Evolutionary conservation across 2,888 invertebrate species (phyloP), one percentile per base, ranked within the genome.

Genomic region (Willowsia nigromaculata): DNA sequence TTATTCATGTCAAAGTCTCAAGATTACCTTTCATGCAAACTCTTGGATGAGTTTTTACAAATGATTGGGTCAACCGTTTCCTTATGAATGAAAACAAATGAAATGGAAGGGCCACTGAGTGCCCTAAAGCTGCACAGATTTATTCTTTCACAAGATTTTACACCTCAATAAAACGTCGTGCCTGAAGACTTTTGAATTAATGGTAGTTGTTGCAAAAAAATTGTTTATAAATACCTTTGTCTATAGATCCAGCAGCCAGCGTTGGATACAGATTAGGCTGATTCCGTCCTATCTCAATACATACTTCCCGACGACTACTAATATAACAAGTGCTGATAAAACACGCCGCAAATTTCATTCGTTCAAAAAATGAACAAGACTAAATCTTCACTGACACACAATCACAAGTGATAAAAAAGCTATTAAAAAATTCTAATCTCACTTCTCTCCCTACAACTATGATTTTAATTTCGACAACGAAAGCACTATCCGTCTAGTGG

Each of bases 241-340:
- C 5, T 27, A 27, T 11, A 47, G 65, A 82, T 82, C 82, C 82
- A 62, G 82, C 43, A 47, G 47, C 82, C 62, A 62, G 62, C n/a
- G 80, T 82, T 65, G 82, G 47, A 62, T 43, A 30, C 62, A 53
- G 25, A 71, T 25, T 71, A 27, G n/a, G n/a, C n/a, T n/a, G 22
- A 43, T 40, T 37, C 9, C 22, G 40, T 22, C 9, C 15, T 15
- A 1, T 18, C 40, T 71, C 71, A 37, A 43, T 25, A 40, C 71
- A 71, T 71, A 33, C 15, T 43, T 71, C 13, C 25, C 22, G 18
- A 40, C 25, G 2, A 43, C 4, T 7, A 40, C 4, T 27, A 27
- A 4, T 11, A 13, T 6, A 62, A 71, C 27, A 18, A 71, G 18
- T 9, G 25, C 22, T 40, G 18, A 43, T 40, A n/a, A 6, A 18